Evolutionary conservation across 2,113 vertebrate genomes (phyloP), one percentile per base, ranked within the genome.

Genomic region (Gymnorhina tibicen): DNA sequence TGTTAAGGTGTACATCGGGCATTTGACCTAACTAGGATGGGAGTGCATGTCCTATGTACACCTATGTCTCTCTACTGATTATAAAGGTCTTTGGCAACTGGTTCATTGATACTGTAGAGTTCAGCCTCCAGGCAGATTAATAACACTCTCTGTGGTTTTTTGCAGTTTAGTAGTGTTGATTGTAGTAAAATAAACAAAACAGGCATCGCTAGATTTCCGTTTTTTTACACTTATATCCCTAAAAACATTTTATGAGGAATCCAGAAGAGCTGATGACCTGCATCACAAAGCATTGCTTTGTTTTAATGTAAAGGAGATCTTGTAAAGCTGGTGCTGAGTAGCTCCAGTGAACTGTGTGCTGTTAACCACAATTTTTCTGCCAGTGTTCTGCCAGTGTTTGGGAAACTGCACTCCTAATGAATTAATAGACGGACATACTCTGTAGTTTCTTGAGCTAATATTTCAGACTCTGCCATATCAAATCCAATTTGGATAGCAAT

Each of bases 401-500:
- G 77, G 63, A 95, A 93, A 93, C 66, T 87, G 62, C 44, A 63
- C 30, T 89, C 66, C 64, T 95, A 95, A 94, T 87, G 87, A 89
- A 95, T 93, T 95, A 97, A 95, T 81, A 72, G 59, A 68, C 0
- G 0, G 89, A 96, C 85, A 93, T 94, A 88, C 80, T 96, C 75
- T 72, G 55, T 53, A 74, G 70, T 89, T 92, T 53, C 88, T 92
- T 85, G 62, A 94, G 84, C 70, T 96, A 93, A 87, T 97, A 94
- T 94, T 95, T 97, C 81, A 93, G 70, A 77, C 67, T 87, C 77
- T 92, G 72, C 60, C 50, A 83, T 80, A 94, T 78, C 92, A 92
- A 94, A 92, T 94, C 93, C 92, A 94, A 92, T 97, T 93, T 94
- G 35, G 62, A 52, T 60, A 89, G 41, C 80, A 87, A 96, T 95